A percentile compares a stretch with the other conserved stretches of the same genome.
Evolutionary conservation across 2,797 vertebrate species (phyloP).

Genomic region (Helostoma temminkii): DNA sequence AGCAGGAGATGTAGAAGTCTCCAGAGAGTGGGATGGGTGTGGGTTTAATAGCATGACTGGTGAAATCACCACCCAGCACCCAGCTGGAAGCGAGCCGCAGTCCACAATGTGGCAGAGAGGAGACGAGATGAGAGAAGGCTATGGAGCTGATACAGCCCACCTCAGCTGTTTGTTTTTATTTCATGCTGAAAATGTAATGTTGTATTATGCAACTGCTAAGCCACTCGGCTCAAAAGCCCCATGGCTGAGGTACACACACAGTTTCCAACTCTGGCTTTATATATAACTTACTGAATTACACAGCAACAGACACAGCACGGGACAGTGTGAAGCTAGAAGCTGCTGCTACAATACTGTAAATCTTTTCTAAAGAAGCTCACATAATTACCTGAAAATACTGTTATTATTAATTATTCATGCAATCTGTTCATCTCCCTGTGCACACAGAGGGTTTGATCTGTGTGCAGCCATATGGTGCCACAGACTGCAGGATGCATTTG

Average conservation of each 20-base stretch:
- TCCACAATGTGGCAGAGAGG: slow-evolving; percentile 38
- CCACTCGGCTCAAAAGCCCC: slow-evolving; percentile 34
- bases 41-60: slow-evolving; percentile 60
- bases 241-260: slow-evolving; percentile 23
- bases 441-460: slow-evolving; percentile 41
- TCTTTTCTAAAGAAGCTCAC: slow-evolving; percentile 24
- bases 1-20: slow-evolving; percentile 72
- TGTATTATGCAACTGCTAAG: slow-evolving; percentile 57
- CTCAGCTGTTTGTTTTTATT: slow-evolving; percentile 62
- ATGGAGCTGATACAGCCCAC: slow-evolving; percentile 28
- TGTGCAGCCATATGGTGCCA: slow-evolving; percentile 60
- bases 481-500: slow-evolving; percentile 53
- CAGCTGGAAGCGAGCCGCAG: slow-evolving; percentile 61
- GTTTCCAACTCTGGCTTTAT: slow-evolving; percentile 17
- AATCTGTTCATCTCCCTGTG: slow-evolving; percentile 55
- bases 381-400: slow-evolving; percentile 37
- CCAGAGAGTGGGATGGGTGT: slow-evolving; percentile 76
- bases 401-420: slow-evolving; percentile 65
- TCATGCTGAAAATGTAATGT: slow-evolving; percentile 52
- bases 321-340: neutral
- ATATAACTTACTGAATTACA: slow-evolving; percentile 34
- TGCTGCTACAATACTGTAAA: slow-evolving; percentile 35
- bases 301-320: slow-evolving; percentile 1
- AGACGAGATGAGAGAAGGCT: slow-evolving; percentile 5
- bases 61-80: slow-evolving; percentile 76